A percentile compares a stretch with the other conserved stretches of the same genome.
phyloP scores from a whole-genome alignment of 23 tunicate species.

The Halocynthia roretzi region DNA sequence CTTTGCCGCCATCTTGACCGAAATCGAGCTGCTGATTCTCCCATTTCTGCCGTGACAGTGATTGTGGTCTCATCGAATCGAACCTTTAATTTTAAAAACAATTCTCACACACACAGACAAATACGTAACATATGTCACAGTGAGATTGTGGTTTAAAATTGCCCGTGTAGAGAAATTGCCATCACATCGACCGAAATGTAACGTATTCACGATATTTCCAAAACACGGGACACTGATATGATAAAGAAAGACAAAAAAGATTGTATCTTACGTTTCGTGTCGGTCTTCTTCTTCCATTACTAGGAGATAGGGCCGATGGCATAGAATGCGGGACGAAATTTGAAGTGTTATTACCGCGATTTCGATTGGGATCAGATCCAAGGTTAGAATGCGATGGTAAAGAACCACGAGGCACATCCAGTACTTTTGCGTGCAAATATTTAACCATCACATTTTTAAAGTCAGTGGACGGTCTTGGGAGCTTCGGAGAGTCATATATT shows the following conservation, averaged over 20 bases:
- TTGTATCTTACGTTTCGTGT: conserved; percentile 21
- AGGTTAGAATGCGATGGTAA: conserved; percentile 18
- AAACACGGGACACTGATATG: no score
- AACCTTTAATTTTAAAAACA: conserved; percentile 25
- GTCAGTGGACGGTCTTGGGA: conserved; percentile 74
- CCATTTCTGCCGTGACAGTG: conserved; percentile 78
- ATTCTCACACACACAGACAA: not conserved
- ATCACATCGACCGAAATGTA: no score
- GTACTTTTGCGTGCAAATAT: conserved; percentile 5
- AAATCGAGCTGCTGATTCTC: conserved; percentile 80
- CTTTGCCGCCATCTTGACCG: conserved; percentile 56
- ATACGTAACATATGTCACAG: not conserved
- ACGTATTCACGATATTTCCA: no score
- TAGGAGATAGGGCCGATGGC: not conserved
- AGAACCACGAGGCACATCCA: not conserved
- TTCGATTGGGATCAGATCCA: conserved; percentile 29
- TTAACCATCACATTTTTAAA: conserved; percentile 66
- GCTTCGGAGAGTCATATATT: conserved; percentile 59
- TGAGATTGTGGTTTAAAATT: no score
- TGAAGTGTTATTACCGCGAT: conserved; percentile 15
- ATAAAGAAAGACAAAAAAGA: no score
- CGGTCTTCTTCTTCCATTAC: conserved; percentile 24
- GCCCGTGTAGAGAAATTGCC: no score
- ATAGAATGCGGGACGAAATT: conserved; percentile 39
- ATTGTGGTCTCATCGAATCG: conserved; percentile 85